Evolutionary conservation across 2,797 vertebrate genomes (phyloP).

Genomic region (Centropyge bicolor): DNA sequence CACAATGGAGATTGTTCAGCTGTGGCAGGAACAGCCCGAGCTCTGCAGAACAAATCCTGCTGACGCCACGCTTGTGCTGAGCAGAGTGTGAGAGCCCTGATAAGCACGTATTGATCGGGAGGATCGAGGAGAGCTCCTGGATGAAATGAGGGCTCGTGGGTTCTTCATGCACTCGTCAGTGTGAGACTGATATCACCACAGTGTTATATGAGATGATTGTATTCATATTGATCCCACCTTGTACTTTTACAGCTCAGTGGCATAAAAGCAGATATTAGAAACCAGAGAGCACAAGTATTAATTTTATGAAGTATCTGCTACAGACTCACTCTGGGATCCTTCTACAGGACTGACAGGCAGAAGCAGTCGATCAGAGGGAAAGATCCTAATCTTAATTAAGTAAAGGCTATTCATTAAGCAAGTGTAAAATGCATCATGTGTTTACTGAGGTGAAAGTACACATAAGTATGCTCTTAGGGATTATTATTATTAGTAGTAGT

Average conservation of each 20-base stretch:
- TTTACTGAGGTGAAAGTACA: no score
- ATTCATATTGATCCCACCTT: neutral
- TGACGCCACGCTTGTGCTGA: constrained; percentile 53
- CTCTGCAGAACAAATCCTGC: constrained; percentile 67
- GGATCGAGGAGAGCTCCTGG: constrained; percentile 12
- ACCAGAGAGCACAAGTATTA: neutral
- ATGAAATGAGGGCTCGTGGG: constrained; percentile 30
- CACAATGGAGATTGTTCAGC: constrained; percentile 64
- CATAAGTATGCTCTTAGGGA: no score
- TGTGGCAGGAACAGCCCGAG: constrained; percentile 54
- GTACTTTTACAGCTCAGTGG: neutral
- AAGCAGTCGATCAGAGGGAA: no score
- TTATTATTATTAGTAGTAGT: no score
- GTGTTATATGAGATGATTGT: constrained; percentile 2
- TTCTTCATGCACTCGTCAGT: no score
- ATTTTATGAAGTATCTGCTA: neutral
- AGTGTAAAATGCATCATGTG: no score
- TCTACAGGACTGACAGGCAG: no score
- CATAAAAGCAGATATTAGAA: neutral
- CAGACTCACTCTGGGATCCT: no score
- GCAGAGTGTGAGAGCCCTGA: constrained; percentile 52
- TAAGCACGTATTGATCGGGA: constrained; percentile 59
- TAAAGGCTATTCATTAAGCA: no score
- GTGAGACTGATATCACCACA: neutral
- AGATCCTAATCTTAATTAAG: no score